Base-by-base conservation (phyloP, 64 coral and sea anemone genomes). In the Montipora capricornis region DNA sequence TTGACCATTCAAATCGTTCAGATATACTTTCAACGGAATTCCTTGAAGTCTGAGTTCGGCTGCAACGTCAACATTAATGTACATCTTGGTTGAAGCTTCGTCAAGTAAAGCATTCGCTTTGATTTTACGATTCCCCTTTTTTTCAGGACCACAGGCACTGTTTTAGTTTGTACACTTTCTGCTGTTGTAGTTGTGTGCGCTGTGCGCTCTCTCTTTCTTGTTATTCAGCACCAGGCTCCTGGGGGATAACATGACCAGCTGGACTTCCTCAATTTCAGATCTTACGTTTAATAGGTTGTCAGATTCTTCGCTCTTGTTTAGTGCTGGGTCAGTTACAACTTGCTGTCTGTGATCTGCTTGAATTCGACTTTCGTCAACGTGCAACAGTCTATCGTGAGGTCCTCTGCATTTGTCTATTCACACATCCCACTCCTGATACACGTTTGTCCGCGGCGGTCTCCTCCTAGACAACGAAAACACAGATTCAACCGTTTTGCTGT, bases 51-150 rank as follows among this genome's bases (percentile, higher is more conserved):
- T 15, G 10, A 77, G 71, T 76, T 89, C 87, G 16, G 37, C 73
- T 10, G 90, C 89, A 14, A 91, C 68, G 16, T 91, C 89, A 82
- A 46, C 60, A 80, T 91, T 81, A 24, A 91, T 47, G 46, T 91
- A 91, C 8, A 61, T 81, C 75, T 90, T 79, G 22, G 71, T 88
- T 44, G 58, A 68, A 11, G 1, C 66, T 68, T 68, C 10, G 13
- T 68, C 8, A 68, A 17, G 66, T 17, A 68, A 24, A 24, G 24
- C 24, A 24, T 68, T 68, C 66, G 19, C 66, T 68, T 68, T 68
- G 3, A 68, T 68, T 68, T 11, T 17, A 15, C 66, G 13, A 68
- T 24, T 68, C 16, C 10, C 66, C 11, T 3, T 68, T 68, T 68
- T 68, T 68, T 4, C 24, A 68, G 66, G 19, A 68, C 1, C 14